Evolutionary conservation across 2,797 vertebrate species (phyloP).

Genomic region (Euphonia xanthogaster): DNA sequence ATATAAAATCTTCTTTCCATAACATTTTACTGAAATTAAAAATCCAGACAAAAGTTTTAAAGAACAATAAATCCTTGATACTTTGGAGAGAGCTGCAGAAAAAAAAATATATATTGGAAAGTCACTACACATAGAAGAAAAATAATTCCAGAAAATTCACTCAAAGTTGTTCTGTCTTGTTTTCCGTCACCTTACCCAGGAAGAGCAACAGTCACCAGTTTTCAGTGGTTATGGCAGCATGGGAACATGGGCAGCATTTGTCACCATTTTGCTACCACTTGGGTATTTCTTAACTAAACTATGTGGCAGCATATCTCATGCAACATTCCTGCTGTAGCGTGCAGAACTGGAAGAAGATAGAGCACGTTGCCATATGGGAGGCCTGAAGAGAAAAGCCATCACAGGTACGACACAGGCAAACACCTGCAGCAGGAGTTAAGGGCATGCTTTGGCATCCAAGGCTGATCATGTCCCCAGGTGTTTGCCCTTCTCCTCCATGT

Average conservation of each 20-base stretch:
- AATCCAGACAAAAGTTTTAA: not conserved
- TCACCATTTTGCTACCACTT: not conserved
- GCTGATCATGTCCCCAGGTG: not conserved
- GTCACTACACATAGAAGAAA: not conserved
- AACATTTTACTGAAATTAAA: not conserved
- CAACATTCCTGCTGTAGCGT: not conserved
- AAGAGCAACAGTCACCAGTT: not conserved
- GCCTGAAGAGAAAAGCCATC: not conserved
- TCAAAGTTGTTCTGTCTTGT: not conserved
- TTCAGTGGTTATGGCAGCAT: not conserved
- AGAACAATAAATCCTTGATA: not conserved
- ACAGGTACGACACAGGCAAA: not conserved
- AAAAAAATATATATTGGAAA: not conserved
- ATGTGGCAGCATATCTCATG: not conserved
- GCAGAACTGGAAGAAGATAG: not conserved
- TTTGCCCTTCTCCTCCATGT: not conserved
- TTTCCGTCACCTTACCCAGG: not conserved
- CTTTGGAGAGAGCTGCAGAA: not conserved
- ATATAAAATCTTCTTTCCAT: not conserved
- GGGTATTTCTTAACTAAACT: not conserved
- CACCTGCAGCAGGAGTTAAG: not conserved
- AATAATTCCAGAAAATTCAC: not conserved
- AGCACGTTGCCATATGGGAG: not conserved
- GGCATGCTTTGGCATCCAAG: not conserved
- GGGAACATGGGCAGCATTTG: not conserved